Evolutionary conservation across 2,888 invertebrate species (phyloP).

Genomic region (Adelognathus sp.): DNA sequence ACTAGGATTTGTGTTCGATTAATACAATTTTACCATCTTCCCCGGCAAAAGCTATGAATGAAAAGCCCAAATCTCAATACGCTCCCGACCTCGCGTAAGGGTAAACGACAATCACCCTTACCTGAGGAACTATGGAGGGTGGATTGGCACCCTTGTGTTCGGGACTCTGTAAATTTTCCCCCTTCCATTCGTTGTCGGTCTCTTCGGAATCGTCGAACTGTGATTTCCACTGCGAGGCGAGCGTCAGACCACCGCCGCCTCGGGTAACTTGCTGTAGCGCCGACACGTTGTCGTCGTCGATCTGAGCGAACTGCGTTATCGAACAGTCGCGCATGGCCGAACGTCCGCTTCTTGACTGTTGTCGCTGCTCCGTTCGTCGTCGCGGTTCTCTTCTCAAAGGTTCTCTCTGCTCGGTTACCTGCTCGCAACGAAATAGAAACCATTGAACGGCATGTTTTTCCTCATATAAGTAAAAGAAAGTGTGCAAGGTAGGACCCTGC

Average conservation of each 20-base stretch:
- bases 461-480: no score
- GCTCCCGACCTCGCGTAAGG: not conserved
- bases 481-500: no score
- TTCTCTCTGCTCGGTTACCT: constrained; percentile 80
- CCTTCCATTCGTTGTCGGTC: constrained; percentile 97
- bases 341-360: constrained; percentile 78
- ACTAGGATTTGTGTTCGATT: not conserved
- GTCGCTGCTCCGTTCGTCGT: constrained; percentile 74
- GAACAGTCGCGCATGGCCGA: constrained; percentile 89
- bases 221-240: constrained; percentile 97
- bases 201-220: constrained; percentile 98
- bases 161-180: constrained; percentile 84
- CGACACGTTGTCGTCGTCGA: constrained; percentile 96
- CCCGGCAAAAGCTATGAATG: constrained; percentile 1
- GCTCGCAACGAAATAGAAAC: not conserved
- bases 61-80: constrained; percentile 38
- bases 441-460: no score
- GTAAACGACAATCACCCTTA: constrained; percentile 57
- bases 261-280: constrained; percentile 94
- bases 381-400: constrained; percentile 77
- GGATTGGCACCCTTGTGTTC: constrained; percentile 79
- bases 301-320: constrained; percentile 94
- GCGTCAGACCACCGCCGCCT: constrained; percentile 91
- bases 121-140: constrained; percentile 74
- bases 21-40: constrained; percentile 5